These are phyloP conservation scores for Corbicula japonica DNA, from an alignment of 2,888 invertebrate species.

Conservation along the genomic window DNA sequence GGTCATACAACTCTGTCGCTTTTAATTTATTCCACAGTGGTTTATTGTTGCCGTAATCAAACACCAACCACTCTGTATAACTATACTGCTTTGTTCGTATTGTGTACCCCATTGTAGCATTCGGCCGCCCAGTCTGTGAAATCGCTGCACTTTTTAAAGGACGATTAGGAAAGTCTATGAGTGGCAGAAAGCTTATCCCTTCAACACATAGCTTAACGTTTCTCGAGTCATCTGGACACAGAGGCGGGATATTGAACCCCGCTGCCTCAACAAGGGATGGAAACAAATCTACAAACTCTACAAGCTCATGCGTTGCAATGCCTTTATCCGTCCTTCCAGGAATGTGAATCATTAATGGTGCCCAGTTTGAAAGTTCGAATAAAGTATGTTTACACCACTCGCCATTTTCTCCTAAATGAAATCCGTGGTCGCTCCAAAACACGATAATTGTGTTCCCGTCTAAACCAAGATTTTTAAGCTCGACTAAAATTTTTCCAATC, in stretches of 20 bases:
- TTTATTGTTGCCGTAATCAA: conserved; percentile 35
- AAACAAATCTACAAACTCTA: conserved; percentile 73
- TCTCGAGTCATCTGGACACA: conserved; percentile 61
- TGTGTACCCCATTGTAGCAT: conserved; percentile 66
- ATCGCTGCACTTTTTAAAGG: conserved; percentile 50
- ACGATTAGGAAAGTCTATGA: conserved; percentile 39
- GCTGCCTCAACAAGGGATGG: conserved; percentile 73
- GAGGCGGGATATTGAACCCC: conserved; percentile 45
- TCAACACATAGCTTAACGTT: conserved; percentile 8
- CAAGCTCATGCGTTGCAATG: conserved; percentile 58
- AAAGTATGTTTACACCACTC: conserved; percentile 74
- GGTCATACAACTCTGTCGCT: conserved; percentile 67
- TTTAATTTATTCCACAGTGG: conserved; percentile 52
- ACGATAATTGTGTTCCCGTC: conserved; percentile 50
- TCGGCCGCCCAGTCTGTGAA: conserved; percentile 35
- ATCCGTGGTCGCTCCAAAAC: conserved; percentile 70
- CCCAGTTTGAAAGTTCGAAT: conserved; percentile 71
- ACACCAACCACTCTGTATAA: conserved; percentile 74
- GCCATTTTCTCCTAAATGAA: conserved; percentile 74
- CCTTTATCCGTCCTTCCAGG: conserved; percentile 71
- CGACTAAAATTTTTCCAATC: conserved; percentile 56
- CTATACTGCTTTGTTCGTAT: conserved; percentile 68
- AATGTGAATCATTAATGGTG: conserved; percentile 71
- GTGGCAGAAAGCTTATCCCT: conserved; percentile 65
- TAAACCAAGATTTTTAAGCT: conserved; percentile 53